Base-by-base conservation (phyloP, 64 coral and sea anemone species). In the Porites lutea region DNA sequence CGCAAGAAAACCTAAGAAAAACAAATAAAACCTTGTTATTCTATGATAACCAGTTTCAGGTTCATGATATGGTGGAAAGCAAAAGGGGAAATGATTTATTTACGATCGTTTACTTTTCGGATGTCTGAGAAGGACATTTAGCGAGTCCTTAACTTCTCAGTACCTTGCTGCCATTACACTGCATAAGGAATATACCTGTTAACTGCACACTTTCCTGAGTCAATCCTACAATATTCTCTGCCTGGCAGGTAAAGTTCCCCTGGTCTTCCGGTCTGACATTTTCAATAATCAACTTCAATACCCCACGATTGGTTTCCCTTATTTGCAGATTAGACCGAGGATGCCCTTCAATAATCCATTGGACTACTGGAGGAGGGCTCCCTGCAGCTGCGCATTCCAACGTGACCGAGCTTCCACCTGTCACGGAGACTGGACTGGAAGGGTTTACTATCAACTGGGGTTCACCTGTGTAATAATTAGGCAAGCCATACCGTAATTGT, bases 221-320 rank as follows among this genome's bases (percentile, higher is more conserved):
- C 0, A 48, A 67, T 43, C 91, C 83, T 13, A 78, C 82, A 9
- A 69, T 27, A 62, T 87, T 93, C 43, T 22, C 75, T 4, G 91
- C 91, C 51, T 87, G 83, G 23, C 91, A 87, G 14, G 71, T 74
- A 48, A 87, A 93, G 18, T 71, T 74, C 18, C 91, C 91, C 71
- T 93, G 61, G 68, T 93, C 72, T 27, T 46, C 10, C 13, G 48
- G 11, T 22, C 82, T 87, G 3, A 65, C 62, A 10, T 93, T 16
- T 13, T 93, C 82, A 51, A 93, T 87, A 44, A 87, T 46, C 60
- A 93, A 20, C 55, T 79, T 79, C 3, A 86, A 71, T 49, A 79
- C 59, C 5, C 91, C 90, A 54, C 13, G 49, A 13, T 37, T 60
- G 16, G 60, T 79, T 65, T 93, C 66, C 11, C 57, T 55, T 3